Base-by-base conservation (phyloP, 2,113 vertebrate species). In the Ornithorhynchus anatinus region DNA sequence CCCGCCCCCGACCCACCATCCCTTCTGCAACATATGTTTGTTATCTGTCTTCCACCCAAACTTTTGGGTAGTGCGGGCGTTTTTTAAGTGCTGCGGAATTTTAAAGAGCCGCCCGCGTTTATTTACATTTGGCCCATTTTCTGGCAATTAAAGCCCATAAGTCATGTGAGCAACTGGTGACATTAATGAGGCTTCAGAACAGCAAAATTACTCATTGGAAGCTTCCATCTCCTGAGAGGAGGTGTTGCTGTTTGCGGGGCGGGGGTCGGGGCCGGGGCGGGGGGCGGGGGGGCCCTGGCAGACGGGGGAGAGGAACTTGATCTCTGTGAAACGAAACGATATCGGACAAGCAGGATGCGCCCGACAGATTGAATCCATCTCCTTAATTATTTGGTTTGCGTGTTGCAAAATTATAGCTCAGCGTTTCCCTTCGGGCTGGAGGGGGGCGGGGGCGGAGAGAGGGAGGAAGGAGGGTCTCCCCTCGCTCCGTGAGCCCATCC, bases 251-350 rank as follows among this genome's bases (percentile, higher is more conserved):
- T 13, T 23, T 22, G 20, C n/a, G n/a, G 5, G 16, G 37, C 65
- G 20, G 39, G 8, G 43, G 20, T 6, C 12, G 42, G 38, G 1
- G 4, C 14, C 54, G 31, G 47, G 25, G 29, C 11, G 12, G 2
- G 42, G 53, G 40, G 50, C 53, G 4, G 12, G 31, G 45, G 10
- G 10, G 45, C 19, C 23, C 69, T 37, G 60, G 82, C 52, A 80
- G 82, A 78, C 62, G 54, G 81, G 80, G 39, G 42, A 62, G 59
- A 52, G 75, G 80, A 80, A 89, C 57, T 22, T 54, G 81, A 83
- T 86, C 77, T 74, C 76, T 81, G 79, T 69, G 75, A 77, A 83
- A 86, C 63, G 39, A 77, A 60, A 57, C 40, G 64, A 76, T 51
- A 43, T 5, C 56, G 74, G 77, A 42, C 60, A 85, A 82, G 82